Evolutionary conservation across 2,797 vertebrate species (phyloP).

Genomic region (Carcharodon carcharias): DNA sequence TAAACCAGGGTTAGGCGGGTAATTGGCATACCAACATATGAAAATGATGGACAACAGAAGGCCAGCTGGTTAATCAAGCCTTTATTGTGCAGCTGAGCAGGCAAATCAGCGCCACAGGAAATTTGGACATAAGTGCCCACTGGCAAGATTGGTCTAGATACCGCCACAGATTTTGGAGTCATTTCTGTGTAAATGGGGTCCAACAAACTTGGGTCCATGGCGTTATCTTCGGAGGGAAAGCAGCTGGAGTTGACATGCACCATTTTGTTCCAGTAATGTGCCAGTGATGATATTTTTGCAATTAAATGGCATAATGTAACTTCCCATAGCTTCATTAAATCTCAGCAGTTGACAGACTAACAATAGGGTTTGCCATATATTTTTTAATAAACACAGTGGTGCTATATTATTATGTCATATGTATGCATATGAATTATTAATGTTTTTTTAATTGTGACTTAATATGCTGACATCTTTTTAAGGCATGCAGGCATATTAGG

Average conservation of each 20-base stretch:
- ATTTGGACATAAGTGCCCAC: neutral
- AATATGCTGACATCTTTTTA: neutral
- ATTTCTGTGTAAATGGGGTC: neutral
- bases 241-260: neutral
- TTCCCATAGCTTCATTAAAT: neutral
- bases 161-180: neutral
- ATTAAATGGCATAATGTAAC: neutral
- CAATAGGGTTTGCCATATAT: neutral
- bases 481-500: neutral
- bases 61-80: neutral
- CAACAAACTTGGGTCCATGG: neutral
- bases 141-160: neutral
- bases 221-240: neutral
- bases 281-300: too few species aligned
- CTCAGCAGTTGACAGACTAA: neutral
- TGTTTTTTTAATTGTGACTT: neutral
- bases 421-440: neutral
- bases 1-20: neutral
- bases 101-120: neutral
- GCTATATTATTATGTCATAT: neutral
- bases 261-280: too few species aligned
- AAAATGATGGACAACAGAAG: too few species aligned
- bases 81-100: neutral
- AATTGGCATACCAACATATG: too few species aligned
- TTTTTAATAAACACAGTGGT: neutral